Base-by-base conservation (phyloP, 1,140 invertebrate species). In the Tetranychus cinnabarinus region DNA sequence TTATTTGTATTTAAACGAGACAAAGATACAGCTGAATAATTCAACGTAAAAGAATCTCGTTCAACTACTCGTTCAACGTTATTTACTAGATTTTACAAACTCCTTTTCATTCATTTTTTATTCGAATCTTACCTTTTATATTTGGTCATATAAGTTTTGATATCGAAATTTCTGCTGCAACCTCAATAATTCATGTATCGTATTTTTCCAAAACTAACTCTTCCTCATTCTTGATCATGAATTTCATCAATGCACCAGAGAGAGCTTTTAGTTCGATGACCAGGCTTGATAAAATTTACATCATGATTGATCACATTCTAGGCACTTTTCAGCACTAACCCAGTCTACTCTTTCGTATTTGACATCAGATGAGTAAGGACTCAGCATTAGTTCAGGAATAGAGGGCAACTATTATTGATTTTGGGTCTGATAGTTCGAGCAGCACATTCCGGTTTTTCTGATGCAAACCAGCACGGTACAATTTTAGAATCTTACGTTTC, bases 401-500 rank as follows among this genome's bases (percentile, higher is more conserved):
- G 84, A 80, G 1, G 74, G 70, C 7, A 91, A 69, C 68, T 81
- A 0, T 79, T 79, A 67, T 83, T 84, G 39, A 91, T 88, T 75
- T 91, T 91, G 61, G 79, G 81, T 46, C 88, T 77, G 57, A 93
- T 88, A 3, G 87, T 90, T 64, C 85, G 76, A 0, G 88, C 88
- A 33, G 80, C 80, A 72, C 87, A 87, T 72, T 93, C 88, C 65
- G 82, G 77, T 72, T 93, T 91, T 35, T 86, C 81, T 0, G 87
- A 90, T 3, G 86, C 79, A 34, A 80, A 72, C 88, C 87, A 90
- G 65, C 83, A 81, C 1, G 87, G 86, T 0, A 89, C 84, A 66
- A 90, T n/a, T n/a, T 23, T 23, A 23, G 23, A 23, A 23, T 23
- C 33, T 52, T 52, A 52, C 33, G 48, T n/a, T 52, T 52, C 1